These are phyloP conservation scores for Zhuqinia jingwanae DNA, from an alignment of 2,888 invertebrate genomes.

Conservation along the genomic window DNA sequence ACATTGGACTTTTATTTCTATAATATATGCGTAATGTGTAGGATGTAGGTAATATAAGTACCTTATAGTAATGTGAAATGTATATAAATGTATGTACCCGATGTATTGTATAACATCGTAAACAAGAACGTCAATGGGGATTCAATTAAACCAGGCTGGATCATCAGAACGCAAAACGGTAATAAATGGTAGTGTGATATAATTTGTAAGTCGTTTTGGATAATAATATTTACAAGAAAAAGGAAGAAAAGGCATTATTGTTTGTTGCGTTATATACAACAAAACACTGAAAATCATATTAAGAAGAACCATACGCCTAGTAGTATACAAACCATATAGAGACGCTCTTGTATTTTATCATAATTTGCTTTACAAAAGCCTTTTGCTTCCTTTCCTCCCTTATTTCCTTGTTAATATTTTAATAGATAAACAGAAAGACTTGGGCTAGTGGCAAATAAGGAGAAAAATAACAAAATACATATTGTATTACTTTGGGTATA, in stretches of 20 bases:
- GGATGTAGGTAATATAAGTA: too few relatives aligned
- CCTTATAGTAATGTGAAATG: too few relatives aligned
- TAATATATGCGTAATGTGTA: too few relatives aligned
- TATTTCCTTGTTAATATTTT: conserved; percentile 47
- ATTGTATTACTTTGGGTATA: background rate
- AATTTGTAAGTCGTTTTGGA: conserved; percentile 15
- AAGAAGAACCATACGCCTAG: background rate
- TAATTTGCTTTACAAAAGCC: background rate
- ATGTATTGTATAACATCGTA: too few relatives aligned
- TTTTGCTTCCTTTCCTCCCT: background rate
- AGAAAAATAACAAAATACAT: background rate
- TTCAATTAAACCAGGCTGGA: too few relatives aligned
- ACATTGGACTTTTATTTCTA: too few relatives aligned
- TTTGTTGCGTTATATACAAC: conserved; percentile 6
- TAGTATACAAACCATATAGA: background rate
- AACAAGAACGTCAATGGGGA: too few relatives aligned
- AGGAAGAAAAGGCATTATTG: too few relatives aligned
- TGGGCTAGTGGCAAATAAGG: background rate
- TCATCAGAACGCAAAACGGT: too few relatives aligned
- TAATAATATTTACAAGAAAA: conserved; percentile 12
- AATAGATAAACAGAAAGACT: conserved; percentile 7
- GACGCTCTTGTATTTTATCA: background rate
- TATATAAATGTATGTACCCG: too few relatives aligned
- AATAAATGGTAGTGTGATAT: conserved; percentile 17
- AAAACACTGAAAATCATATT: conserved; percentile 8